Percentiles rank a stretch among this genome's conserved stretches.
Conservation (phyloP, 1,140 invertebrate genomes). For the Leptestheria dahalacensis region DNA sequence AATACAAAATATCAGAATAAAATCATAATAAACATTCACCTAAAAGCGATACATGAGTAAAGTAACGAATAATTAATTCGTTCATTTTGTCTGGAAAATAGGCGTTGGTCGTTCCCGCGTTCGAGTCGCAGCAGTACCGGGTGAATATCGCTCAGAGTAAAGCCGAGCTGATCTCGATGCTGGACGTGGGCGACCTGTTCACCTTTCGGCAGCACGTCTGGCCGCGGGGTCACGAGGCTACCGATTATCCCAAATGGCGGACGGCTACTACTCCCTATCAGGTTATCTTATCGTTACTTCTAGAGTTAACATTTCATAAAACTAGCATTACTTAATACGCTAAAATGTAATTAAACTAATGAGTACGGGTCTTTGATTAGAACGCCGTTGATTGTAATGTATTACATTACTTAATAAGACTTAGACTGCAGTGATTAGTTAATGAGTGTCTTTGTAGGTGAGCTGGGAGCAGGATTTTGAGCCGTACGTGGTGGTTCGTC, state of each 20-base stretch:
- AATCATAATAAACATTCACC: too few species aligned
- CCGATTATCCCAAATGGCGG: slow-evolving; percentile 70
- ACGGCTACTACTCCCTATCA: slow-evolving; percentile 64
- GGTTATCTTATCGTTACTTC: too few species aligned
- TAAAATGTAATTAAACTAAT: too few species aligned
- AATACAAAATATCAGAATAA: too few species aligned
- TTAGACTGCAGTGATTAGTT: background rate
- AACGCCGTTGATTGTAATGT: background rate
- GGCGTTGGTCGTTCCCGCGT: slow-evolving; percentile 77
- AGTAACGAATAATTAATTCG: too few species aligned
- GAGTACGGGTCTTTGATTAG: background rate
- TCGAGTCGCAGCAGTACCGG: slow-evolving; percentile 78
- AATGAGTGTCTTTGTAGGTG: slow-evolving; percentile 43
- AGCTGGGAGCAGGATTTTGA: slow-evolving; percentile 83
- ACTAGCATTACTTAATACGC: too few species aligned
- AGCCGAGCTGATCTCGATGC: slow-evolving; percentile 54
- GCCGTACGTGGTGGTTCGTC: slow-evolving; percentile 72
- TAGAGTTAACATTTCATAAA: too few species aligned
- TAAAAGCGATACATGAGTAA: too few species aligned
- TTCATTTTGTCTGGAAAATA: slow-evolving; percentile 24
- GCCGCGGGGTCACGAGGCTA: slow-evolving; percentile 71
- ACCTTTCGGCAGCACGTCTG: slow-evolving; percentile 69
- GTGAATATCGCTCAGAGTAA: slow-evolving; percentile 65
- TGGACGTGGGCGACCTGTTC: slow-evolving; percentile 55
- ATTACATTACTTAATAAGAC: background rate